Evolutionary conservation across 2,888 invertebrate genomes (phyloP).

Genomic region (Hedychridium roseum): DNA sequence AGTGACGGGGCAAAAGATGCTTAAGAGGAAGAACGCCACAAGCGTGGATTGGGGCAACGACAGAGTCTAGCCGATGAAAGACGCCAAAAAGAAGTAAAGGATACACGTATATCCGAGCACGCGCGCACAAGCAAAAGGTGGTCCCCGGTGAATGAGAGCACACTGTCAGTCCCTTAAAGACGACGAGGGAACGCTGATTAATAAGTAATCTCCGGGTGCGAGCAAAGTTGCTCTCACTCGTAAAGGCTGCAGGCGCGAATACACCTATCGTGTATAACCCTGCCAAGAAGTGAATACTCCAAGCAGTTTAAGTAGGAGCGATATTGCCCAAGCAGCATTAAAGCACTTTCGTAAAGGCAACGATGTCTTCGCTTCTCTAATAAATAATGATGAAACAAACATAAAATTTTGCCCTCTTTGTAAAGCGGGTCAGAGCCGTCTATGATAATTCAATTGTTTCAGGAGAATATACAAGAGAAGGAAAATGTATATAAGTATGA

Average conservation of each 20-base stretch:
- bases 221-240: background rate
- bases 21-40: background rate
- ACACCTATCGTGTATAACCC: background rate
- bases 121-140: slow-evolving; percentile 11
- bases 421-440: no score
- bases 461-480: no score
- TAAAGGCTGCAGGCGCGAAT: background rate
- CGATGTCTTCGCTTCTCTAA: no score
- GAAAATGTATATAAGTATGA: no score
- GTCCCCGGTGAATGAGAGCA: slow-evolving; percentile 39
- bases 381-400: no score
- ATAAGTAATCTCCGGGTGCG: slow-evolving; percentile 42
- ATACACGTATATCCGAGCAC: slow-evolving; percentile 19
- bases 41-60: slow-evolving; percentile 12
- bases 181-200: slow-evolving; percentile 36
- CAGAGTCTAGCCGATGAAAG: slow-evolving; percentile 41
- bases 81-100: slow-evolving; percentile 35
- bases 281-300: background rate
- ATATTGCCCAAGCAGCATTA: no score
- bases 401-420: no score
- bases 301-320: no score
- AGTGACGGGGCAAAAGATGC: no score
- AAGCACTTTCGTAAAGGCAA: no score
- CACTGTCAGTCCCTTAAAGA: slow-evolving; percentile 37
- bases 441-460: no score